Conservation (phyloP, 2,797 vertebrate genomes). For the Gallinago stenura region DNA sequence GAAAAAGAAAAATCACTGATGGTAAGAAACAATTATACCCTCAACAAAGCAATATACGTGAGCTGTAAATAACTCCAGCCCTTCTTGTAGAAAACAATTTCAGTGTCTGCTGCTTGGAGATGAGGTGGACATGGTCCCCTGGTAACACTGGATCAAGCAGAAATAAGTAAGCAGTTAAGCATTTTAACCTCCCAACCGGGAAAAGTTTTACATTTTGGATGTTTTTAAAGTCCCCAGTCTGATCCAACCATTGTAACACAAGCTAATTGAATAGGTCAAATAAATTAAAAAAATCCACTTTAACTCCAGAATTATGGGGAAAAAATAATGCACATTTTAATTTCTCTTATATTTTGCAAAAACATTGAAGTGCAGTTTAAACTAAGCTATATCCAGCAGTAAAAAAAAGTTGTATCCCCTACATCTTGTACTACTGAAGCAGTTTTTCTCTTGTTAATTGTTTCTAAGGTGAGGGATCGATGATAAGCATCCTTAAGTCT, state of each 20-base stretch:
- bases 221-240: neutral
- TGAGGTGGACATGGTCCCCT: neutral
- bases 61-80: neutral
- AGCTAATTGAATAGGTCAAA: neutral
- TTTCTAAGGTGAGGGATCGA: neutral
- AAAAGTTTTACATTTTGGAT: neutral
- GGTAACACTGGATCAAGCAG: neutral
- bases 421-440: neutral
- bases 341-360: neutral
- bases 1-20: neutral
- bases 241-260: neutral
- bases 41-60: neutral
- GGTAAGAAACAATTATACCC: neutral
- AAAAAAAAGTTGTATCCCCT: neutral
- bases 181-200: neutral
- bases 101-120: neutral
- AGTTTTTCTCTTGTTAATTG: neutral
- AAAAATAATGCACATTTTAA: neutral
- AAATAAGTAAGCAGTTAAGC: slow-evolving; percentile 16
- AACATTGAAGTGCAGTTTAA: neutral
- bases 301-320: neutral
- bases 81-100: neutral
- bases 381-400: neutral
- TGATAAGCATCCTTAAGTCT: neutral
- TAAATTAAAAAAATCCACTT: neutral